phyloP scores from a whole-genome alignment of 2,888 invertebrate species.

The Rhamphomyia laevipes region DNA sequence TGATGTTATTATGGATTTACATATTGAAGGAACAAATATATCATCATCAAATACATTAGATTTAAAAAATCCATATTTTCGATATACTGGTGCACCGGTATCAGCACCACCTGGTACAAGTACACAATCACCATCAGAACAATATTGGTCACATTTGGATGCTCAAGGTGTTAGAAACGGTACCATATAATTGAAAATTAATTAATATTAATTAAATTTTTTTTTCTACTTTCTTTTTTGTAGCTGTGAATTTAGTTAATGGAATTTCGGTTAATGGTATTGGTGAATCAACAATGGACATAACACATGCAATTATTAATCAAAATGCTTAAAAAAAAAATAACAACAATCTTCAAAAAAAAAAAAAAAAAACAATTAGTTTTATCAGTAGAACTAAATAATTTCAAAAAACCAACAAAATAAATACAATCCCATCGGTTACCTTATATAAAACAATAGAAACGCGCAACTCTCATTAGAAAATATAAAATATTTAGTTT shows the following conservation, averaged over 20 bases:
- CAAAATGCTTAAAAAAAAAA: conserved; percentile 26
- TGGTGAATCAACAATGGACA: conserved; percentile 60
- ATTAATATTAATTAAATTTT: conserved; percentile 5
- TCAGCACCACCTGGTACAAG: conserved; percentile 87
- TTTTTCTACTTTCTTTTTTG: conserved; percentile 1
- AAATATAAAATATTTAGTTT: no score
- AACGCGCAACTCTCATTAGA: no score
- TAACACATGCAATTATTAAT: conserved; percentile 42
- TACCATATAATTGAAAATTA: conserved; percentile 15
- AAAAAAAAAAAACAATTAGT: background rate
- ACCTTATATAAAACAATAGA: no score
- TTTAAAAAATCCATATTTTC: conserved; percentile 96
- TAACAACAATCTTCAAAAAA: background rate
- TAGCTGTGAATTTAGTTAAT: conserved; percentile 62
- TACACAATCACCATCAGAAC: conserved; percentile 84
- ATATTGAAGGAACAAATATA: conserved; percentile 76
- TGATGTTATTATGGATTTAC: conserved; percentile 92
- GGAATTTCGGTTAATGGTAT: conserved; percentile 64
- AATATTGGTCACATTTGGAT: conserved; percentile 79
- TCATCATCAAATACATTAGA: conserved; percentile 87
- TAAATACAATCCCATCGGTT: no score
- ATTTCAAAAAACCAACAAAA: no score
- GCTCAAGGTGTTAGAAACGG: conserved; percentile 45
- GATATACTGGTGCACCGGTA: conserved; percentile 87
- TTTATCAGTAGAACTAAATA: no score